Evolutionary conservation across 2,113 vertebrate species (phyloP).

Genomic region (Pristiophorus japonicus): DNA sequence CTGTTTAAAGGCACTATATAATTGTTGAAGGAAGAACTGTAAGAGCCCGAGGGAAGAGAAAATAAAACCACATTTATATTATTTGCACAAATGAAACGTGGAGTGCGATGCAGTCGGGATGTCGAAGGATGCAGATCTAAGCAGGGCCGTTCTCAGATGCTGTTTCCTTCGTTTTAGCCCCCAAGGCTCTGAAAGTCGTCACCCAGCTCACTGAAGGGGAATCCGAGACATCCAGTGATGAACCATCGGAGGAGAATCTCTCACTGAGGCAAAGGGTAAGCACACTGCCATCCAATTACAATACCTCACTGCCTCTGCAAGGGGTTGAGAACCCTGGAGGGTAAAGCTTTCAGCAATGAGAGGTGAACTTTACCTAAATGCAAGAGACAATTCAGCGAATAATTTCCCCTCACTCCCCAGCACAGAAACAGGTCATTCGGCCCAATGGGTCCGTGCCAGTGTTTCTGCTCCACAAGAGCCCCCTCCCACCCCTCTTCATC

Average conservation of each 20-base stretch:
- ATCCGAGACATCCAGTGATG: slow-evolving; percentile 63
- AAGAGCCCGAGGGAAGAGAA: background rate
- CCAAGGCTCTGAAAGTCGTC: slow-evolving; percentile 38
- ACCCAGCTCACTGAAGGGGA: slow-evolving; percentile 42
- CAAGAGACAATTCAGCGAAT: background rate
- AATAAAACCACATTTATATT: background rate
- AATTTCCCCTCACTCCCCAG: background rate
- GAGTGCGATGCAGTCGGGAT: background rate
- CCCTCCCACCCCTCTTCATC: background rate
- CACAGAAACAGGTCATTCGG: background rate
- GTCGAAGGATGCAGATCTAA: background rate
- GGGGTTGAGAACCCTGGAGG: background rate
- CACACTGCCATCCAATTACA: background rate
- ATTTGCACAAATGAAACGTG: background rate
- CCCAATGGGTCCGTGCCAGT: background rate
- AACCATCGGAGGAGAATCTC: slow-evolving; percentile 49
- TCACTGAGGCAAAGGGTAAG: slow-evolving; percentile 61
- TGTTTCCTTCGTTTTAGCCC: slow-evolving; percentile 49
- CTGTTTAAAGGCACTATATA: background rate
- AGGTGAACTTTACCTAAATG: background rate
- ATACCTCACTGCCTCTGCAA: too few relatives aligned
- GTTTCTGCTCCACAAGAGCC: background rate
- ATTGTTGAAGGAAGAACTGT: background rate
- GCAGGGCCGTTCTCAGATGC: background rate
- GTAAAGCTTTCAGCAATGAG: slow-evolving; percentile 30